These are phyloP conservation scores for Odontomachus brunneus DNA, from an alignment of 1,140 invertebrate species.

Conservation along the genomic window DNA sequence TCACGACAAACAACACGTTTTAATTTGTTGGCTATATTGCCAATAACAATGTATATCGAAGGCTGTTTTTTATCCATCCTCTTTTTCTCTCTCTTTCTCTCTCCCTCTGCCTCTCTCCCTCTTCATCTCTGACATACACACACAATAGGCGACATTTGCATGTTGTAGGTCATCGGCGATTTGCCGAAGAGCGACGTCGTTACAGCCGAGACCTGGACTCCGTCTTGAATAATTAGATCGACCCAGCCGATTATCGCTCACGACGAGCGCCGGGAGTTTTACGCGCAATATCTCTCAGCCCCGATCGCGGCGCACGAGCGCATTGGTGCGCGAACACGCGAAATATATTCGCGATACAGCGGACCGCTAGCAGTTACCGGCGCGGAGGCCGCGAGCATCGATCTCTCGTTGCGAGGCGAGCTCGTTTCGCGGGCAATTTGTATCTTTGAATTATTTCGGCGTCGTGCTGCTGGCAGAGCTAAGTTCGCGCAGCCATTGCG, in stretches of 20 bases:
- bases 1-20: too few species aligned
- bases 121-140: too few species aligned
- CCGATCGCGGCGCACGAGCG: not conserved
- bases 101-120: too few species aligned
- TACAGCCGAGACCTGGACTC: too few species aligned
- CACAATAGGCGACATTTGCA: too few species aligned
- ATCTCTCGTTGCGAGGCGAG: slow-evolving; percentile 44
- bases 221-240: too few species aligned
- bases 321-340: slow-evolving; percentile 9
- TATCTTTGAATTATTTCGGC: slow-evolving; percentile 70
- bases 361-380: not conserved
- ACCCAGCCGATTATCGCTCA: not conserved
- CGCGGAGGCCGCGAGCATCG: slow-evolving; percentile 48
- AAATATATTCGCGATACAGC: slow-evolving; percentile 60
- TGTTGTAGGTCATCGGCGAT: too few species aligned
- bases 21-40: too few species aligned
- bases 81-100: too few species aligned
- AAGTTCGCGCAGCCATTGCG: slow-evolving; percentile 49
- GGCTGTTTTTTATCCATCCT: too few species aligned
- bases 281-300: slow-evolving; percentile 7
- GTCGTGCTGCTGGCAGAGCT: slow-evolving; percentile 53
- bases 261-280: slow-evolving; percentile 39
- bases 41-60: too few species aligned
- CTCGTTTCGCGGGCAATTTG: slow-evolving; percentile 67
- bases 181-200: too few species aligned